These are phyloP conservation scores for Drosophila tani DNA, from an alignment of 1,140 invertebrate genomes.

Conservation along the genomic window DNA sequence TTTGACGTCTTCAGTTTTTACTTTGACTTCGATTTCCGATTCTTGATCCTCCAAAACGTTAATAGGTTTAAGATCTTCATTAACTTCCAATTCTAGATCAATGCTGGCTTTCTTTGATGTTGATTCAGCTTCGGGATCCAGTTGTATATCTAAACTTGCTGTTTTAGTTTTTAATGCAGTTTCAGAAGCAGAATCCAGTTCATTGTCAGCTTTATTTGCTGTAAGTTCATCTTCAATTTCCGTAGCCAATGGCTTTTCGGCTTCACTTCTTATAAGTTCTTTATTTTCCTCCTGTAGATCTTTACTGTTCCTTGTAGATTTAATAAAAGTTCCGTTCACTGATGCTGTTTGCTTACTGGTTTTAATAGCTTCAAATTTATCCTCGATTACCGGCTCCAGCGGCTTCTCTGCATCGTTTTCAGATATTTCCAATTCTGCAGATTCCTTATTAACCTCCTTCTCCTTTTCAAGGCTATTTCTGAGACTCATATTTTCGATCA, in stretches of 20 bases:
- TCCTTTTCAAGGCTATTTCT: not conserved
- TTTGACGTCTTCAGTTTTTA: not conserved
- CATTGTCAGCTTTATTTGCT: not conserved
- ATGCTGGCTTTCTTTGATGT: not conserved
- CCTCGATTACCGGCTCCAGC: not conserved
- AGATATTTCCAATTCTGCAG: not conserved
- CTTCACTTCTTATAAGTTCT: too few relatives aligned
- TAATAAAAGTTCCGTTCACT: not conserved
- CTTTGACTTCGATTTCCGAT: not conserved
- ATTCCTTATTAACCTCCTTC: not conserved
- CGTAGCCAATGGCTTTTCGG: not conserved
- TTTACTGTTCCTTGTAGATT: not conserved
- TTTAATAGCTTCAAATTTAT: slow-evolving; percentile 2
- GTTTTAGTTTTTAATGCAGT: not conserved
- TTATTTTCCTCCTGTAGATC: not conserved
- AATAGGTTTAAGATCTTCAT: not conserved
- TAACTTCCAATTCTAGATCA: not conserved
- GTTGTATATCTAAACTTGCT: not conserved
- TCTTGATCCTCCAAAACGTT: not conserved
- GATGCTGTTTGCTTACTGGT: not conserved
- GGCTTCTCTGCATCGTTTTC: not conserved
- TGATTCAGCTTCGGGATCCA: not conserved
- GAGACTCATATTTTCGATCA: not conserved
- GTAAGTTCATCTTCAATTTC: slow-evolving; percentile 15
- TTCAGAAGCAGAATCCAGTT: not conserved